Evolutionary conservation across 2,113 vertebrate species (phyloP), one percentile per base, ranked within the genome.

Genomic region (Lagopus leucura): DNA sequence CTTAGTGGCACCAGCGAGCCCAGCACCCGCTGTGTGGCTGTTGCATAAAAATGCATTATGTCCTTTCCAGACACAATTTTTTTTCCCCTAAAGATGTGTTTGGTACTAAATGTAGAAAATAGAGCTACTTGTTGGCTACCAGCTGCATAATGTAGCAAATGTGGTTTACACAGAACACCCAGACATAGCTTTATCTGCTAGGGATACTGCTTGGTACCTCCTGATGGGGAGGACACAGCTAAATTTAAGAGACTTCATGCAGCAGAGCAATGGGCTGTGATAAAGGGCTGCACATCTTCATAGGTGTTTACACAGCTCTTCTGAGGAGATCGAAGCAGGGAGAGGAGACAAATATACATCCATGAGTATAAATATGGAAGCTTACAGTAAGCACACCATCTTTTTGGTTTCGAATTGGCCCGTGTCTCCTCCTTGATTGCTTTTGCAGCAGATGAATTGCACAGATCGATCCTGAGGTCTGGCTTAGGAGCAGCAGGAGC

Each of bases 1-100:
- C 63, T 89, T 73, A 63, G 82, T 96, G 77, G 78, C 94, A 95
- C 77, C 91, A 67, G 71, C 77, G 80, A 73, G 43, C 32, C 34
- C 87, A 74, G 86, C 55, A 25, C 55, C 42, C 10, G 0, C 94
- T 97, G 88, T 73, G 74, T 43, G 57, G 83, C 91, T 17, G 2
- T 64, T 36, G 61, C 10, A 11, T 52, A 40, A 14, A 86, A 84
- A 89, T 14, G 11, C 54, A 30, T 88, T 61, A 79, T 86, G 34
- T 86, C 43, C 66, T 73, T 92, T 52, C 58, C 87, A 90, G 47
- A 48, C 55, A 24, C n/a, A 3, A 21, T 34, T 60, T 77, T 73
- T 17, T 43, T 88, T 86, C 36, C 38, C 36, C 38, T 45, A 9
- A 67, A 73, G 80, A 34, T 40, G 5, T 12, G 20, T 47, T 67